phyloP scores from a whole-genome alignment of 2,113 vertebrate species.

The Cranoglanis bouderius region DNA sequence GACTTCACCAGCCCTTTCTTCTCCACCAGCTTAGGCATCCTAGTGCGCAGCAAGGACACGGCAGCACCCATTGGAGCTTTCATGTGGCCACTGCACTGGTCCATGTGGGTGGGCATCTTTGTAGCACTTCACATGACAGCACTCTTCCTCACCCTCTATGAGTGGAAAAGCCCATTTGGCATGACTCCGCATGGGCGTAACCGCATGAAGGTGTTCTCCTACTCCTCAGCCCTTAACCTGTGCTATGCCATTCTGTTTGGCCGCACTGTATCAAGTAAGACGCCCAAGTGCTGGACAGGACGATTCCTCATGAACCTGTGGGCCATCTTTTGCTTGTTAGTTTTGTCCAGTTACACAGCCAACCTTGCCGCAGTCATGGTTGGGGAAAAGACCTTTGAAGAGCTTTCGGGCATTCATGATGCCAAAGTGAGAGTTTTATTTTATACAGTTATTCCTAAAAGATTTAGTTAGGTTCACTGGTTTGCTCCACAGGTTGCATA shows the following conservation, averaged over 20 bases:
- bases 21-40: conserved; percentile 95
- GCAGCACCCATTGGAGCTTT: conserved; percentile 91
- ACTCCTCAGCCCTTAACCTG: conserved; percentile 94
- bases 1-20: conserved; percentile 98
- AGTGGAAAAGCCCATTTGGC: conserved; percentile 96
- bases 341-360: conserved; percentile 96
- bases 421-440: conserved; percentile 81
- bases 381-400: conserved; percentile 93
- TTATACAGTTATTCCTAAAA: conserved; percentile 1
- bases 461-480: neutral
- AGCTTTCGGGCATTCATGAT: conserved; percentile 92
- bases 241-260: conserved; percentile 97
- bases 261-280: conserved; percentile 93
- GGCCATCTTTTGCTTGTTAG: conserved; percentile 97
- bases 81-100: conserved; percentile 97
- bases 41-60: conserved; percentile 88
- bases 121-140: conserved; percentile 89
- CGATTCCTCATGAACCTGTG: conserved; percentile 98
- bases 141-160: conserved; percentile 93
- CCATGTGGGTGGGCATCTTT: conserved; percentile 96
- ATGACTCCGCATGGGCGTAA: conserved; percentile 93
- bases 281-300: conserved; percentile 93
- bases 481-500: neutral
- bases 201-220: conserved; percentile 89
- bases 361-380: conserved; percentile 97